Conservation (phyloP, 2,797 vertebrate genomes). For the Microctenopoma stevenorrisi region DNA sequence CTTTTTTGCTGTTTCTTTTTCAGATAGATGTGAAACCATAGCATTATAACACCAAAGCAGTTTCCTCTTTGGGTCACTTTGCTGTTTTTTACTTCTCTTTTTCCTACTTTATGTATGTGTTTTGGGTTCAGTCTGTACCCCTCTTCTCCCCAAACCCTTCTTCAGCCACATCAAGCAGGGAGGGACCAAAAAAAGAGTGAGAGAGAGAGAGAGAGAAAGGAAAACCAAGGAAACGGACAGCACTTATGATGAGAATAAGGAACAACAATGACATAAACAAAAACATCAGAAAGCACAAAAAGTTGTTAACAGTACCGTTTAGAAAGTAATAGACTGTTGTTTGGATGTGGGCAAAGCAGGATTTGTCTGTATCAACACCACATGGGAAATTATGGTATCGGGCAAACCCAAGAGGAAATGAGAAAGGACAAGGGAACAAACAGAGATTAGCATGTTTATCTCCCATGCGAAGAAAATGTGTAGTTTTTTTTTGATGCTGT, state of each 20-base stretch:
- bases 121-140: slow-evolving; percentile 26
- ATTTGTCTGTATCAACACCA: slow-evolving; percentile 69
- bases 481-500: slow-evolving; percentile 7
- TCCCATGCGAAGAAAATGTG: slow-evolving; percentile 53
- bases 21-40: slow-evolving; percentile 21
- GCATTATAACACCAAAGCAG: slow-evolving; percentile 12
- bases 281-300: slow-evolving; percentile 53
- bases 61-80: slow-evolving; percentile 43
- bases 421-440: slow-evolving; percentile 72
- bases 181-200: slow-evolving; percentile 1
- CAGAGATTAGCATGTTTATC: slow-evolving; percentile 72
- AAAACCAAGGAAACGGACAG: slow-evolving; percentile 43
- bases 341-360: slow-evolving; percentile 56
- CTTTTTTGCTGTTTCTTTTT: slow-evolving; percentile 34
- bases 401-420: slow-evolving; percentile 68
- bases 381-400: slow-evolving; percentile 62
- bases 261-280: slow-evolving; percentile 56
- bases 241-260: slow-evolving; percentile 56
- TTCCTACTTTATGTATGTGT: slow-evolving; percentile 40
- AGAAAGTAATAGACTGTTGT: slow-evolving; percentile 56
- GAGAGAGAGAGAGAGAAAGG: not conserved
- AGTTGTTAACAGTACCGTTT: slow-evolving; percentile 52
- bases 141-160: slow-evolving; percentile 11
- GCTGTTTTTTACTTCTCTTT: slow-evolving; percentile 38
- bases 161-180: slow-evolving; percentile 61